Conservation (phyloP, 1,140 invertebrate species). For the Centruroides sculpturatus region DNA sequence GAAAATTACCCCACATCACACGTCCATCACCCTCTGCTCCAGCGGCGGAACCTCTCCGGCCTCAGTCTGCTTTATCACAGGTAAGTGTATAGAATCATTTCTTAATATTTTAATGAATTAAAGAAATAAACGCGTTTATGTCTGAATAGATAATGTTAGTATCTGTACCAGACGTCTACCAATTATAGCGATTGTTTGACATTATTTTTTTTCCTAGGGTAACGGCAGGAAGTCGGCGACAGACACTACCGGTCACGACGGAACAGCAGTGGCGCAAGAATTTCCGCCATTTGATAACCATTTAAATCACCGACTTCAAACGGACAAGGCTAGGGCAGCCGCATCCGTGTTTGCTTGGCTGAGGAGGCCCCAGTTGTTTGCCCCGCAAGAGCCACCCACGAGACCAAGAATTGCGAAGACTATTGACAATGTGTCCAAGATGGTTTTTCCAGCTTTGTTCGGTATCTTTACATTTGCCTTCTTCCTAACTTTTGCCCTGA, state of each 20-base stretch:
- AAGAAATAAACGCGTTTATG: too few relatives aligned
- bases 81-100: neutral
- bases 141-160: too few relatives aligned
- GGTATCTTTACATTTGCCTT: conserved; percentile 84
- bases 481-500: conserved; percentile 61
- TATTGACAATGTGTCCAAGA: conserved; percentile 81
- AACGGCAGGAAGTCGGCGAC: neutral
- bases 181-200: too few relatives aligned
- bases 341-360: conserved; percentile 18
- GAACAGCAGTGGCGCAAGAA: neutral
- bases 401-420: conserved; percentile 63
- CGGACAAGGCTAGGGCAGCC: conserved; percentile 17
- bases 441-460: conserved; percentile 79
- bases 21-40: conserved; percentile 1
- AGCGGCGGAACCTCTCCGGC: neutral
- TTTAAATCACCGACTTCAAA: conserved; percentile 11
- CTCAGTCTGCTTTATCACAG: neutral
- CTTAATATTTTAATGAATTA: too few relatives aligned
- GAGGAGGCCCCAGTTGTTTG: conserved; percentile 13
- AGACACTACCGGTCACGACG: neutral
- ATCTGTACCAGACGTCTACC: too few relatives aligned
- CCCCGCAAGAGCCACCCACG: conserved; percentile 49
- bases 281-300: neutral
- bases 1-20: conserved; percentile 25
- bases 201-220: neutral